Conservation (phyloP, 2,888 invertebrate genomes). For the Hydriomena furcata region DNA sequence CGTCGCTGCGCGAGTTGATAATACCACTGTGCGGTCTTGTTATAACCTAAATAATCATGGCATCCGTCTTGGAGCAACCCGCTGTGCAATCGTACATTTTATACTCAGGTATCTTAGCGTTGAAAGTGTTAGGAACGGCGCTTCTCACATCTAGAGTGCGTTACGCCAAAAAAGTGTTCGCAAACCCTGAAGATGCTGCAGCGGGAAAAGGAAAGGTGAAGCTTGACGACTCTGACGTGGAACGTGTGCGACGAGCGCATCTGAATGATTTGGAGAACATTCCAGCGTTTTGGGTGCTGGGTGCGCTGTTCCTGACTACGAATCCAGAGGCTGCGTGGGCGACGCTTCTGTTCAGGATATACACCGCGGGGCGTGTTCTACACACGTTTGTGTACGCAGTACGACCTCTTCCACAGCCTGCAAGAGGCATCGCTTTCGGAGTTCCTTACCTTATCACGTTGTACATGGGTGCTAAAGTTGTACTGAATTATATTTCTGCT, state of each 20-base stretch:
- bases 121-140: conserved; percentile 23
- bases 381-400: conserved; percentile 87
- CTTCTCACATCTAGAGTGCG: conserved; percentile 13
- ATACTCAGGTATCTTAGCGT: conserved; percentile 18
- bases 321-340: conserved; percentile 66
- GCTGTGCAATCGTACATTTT: conserved; percentile 23
- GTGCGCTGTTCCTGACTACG: conserved; percentile 82
- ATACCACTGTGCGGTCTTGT: neutral
- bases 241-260: conserved; percentile 82
- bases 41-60: conserved; percentile 10
- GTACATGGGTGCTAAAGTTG: conserved; percentile 62
- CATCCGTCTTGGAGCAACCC: conserved; percentile 13
- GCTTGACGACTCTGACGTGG: conserved; percentile 64
- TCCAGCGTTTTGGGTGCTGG: conserved; percentile 83
- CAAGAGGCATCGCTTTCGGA: conserved; percentile 57
- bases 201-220: conserved; percentile 51
- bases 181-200: conserved; percentile 61
- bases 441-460: conserved; percentile 53
- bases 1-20: neutral
- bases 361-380: conserved; percentile 77
- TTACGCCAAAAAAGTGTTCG: conserved; percentile 49
- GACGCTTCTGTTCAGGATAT: conserved; percentile 64
- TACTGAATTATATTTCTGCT: conserved; percentile 47
- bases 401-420: conserved; percentile 84
- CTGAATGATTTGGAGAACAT: conserved; percentile 89